Percentiles rank a stretch among this genome's conserved stretches.
Evolutionary conservation across 2,888 invertebrate genomes (phyloP).

Genomic region (Copidosoma aretas): DNA sequence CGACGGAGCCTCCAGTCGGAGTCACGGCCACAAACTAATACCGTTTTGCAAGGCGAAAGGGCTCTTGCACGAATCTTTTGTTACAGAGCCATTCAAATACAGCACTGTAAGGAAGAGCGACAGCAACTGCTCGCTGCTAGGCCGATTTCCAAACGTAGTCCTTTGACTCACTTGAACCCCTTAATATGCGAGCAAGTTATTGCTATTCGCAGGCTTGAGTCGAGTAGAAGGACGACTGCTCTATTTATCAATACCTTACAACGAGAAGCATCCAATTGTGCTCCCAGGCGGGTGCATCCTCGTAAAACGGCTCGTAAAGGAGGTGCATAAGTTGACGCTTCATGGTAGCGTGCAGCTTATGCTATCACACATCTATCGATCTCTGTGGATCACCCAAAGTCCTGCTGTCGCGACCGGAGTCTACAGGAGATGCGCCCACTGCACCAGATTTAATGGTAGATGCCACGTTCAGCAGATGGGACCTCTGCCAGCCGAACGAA

Average conservation of each 20-base stretch:
- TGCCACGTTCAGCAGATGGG: constrained; percentile 9
- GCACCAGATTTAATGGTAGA: not conserved
- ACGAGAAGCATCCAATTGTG: constrained; percentile 6
- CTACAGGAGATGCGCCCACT: not conserved
- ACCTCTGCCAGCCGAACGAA: constrained; percentile 33
- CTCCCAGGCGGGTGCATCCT: not conserved
- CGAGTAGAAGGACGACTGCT: constrained; percentile 12
- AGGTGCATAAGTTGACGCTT: not conserved
- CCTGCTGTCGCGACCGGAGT: not conserved
- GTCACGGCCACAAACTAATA: not conserved
- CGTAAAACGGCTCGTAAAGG: not conserved
- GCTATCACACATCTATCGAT: not conserved
- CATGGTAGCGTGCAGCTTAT: constrained; percentile 3
- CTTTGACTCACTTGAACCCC: not conserved
- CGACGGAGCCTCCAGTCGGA: not conserved
- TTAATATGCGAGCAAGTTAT: constrained; percentile 7
- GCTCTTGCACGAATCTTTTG: not conserved
- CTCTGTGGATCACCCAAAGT: not conserved
- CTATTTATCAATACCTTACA: not conserved
- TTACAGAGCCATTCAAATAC: not conserved
- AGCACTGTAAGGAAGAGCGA: not conserved
- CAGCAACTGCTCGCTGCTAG: not conserved
- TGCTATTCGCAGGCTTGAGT: too few species aligned
- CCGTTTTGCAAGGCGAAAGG: too few species aligned
- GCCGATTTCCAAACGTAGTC: too few species aligned